Evolutionary conservation across 2,113 vertebrate species (phyloP), one percentile per base, ranked within the genome.

Genomic region (Mobula birostris): DNA sequence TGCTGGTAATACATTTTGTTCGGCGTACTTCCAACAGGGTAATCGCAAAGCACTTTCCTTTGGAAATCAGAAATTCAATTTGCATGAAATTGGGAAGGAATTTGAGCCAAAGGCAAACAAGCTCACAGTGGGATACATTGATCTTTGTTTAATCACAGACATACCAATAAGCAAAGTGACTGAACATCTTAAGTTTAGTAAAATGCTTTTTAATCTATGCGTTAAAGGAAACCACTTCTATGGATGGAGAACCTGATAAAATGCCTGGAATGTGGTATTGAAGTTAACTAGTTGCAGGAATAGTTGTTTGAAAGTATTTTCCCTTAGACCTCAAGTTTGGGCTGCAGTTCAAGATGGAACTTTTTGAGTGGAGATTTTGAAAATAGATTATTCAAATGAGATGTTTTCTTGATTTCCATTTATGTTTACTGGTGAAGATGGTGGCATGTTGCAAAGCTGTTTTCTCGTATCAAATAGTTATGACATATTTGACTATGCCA

Each of bases 1-100:
- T 63, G 83, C 83, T 61, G 27, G 27, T 87, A 87, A 61, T 48
- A 48, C 58, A 24, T 76, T 12, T 63, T 40, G 6, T 2, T 82
- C 58, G 27, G 12, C 58, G 24, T 4, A 87, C 17, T 24, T 94
- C 48, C 95, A 66, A 19, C 94, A 99, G 98, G 98, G 97, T 29
- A 95, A 96, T 72, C 96, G 96, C 79, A 98, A 98, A 95, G 98
- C 98, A 90, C 94, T 99, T 63, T 94, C 94, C 56, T 99, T 99
- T 94, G 98, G 98, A 77, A 95, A 97, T 21, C 98, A 99, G 96
- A 99, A 99, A 95, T 96, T 99, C n/a, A 99, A 99, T 95, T 96
- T 99, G 58, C 98, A 98, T 1, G 95, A 99, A 95, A 95, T 95
- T 72, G 98, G 98, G 29, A 97, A 97, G 94, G 98, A 99, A 96